These are phyloP conservation scores for Nothobranchius kuhntae DNA, from an alignment of 2,113 vertebrate genomes.

Conservation along the genomic window DNA sequence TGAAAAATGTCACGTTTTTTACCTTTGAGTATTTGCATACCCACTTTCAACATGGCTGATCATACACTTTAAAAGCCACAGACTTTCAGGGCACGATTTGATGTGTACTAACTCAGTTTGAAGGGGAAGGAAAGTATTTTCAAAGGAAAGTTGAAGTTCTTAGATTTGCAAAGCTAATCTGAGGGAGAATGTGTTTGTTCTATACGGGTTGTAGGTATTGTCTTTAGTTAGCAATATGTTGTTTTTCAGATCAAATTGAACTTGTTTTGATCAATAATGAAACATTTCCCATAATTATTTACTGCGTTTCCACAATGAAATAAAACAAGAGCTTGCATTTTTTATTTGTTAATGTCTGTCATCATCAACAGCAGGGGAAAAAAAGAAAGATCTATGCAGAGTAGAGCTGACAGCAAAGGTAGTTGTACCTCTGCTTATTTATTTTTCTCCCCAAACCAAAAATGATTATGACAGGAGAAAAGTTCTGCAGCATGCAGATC, in stretches of 20 bases:
- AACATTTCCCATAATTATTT: slow-evolving; percentile 24
- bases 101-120: too few relatives aligned
- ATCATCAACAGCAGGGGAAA: too few relatives aligned
- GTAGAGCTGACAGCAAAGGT: too few relatives aligned
- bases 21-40: slow-evolving; percentile 6
- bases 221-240: too few relatives aligned
- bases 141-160: neutral
- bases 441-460: slow-evolving; percentile 49
- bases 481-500: slow-evolving; percentile 44
- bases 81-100: neutral
- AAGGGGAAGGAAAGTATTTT: neutral
- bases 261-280: slow-evolving; percentile 3
- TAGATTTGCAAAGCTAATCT: neutral
- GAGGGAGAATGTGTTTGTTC: too few relatives aligned
- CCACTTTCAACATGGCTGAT: neutral
- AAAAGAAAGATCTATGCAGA: too few relatives aligned
- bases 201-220: too few relatives aligned
- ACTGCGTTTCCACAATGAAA: neutral
- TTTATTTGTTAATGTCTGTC: too few relatives aligned
- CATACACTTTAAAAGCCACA: neutral
- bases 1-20: slow-evolving; percentile 21
- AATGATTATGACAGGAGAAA: slow-evolving; percentile 63
- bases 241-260: too few relatives aligned
- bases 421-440: slow-evolving; percentile 1
- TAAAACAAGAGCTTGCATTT: too few relatives aligned